Evolutionary conservation across 2,797 vertebrate species (phyloP), one percentile per base, ranked within the genome.

Genomic region (Holocentrus rufus): DNA sequence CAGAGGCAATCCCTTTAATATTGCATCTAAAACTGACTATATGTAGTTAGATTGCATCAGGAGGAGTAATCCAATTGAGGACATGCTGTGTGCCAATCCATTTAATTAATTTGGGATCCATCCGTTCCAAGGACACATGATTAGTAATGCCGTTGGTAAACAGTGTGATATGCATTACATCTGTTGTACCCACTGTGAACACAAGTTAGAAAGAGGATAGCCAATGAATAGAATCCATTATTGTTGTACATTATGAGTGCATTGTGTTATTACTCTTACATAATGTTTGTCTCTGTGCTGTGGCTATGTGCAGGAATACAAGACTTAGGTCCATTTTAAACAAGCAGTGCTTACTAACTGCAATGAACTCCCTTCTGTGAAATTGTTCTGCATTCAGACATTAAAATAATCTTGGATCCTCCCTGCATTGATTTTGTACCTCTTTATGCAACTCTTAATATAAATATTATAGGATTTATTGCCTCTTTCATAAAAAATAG

Each of bases 21-120:
- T 80, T 27, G 36, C 64, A 76, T 58, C 49, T 72, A 76, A 50
- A 52, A 81, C 72, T 72, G 56, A 74, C 22, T 7, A 25, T 53
- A 85, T 84, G 76, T 74, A 44, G 70, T 90, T 81, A 80, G 63
- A 83, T 56, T 85, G 65, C 79, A 76, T 89, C 81, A 87, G 70
- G 67, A 65, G 49, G 60, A 31, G 68, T 89, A 91, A 92, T 91
- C 91, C 86, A 76, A 77, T 87, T 81, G 77, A 82, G 23, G 47
- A 67, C 56, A 39, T 74, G 75, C 74, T 71, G 69, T 68, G 67
- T 65, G 64, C 72, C 85, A 89, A 90, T 90, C 86, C 87, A 74
- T 86, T 91, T 90, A 87, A 87, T 89, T 84, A 9, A 90, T 90
- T 90, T 87, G 67, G 69, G 80, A 84, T 69, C 80, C 77, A 72